Conservation (phyloP, 37 sponge, comb jelly and placozoan genomes). For the Trichoplax adhaerens region DNA sequence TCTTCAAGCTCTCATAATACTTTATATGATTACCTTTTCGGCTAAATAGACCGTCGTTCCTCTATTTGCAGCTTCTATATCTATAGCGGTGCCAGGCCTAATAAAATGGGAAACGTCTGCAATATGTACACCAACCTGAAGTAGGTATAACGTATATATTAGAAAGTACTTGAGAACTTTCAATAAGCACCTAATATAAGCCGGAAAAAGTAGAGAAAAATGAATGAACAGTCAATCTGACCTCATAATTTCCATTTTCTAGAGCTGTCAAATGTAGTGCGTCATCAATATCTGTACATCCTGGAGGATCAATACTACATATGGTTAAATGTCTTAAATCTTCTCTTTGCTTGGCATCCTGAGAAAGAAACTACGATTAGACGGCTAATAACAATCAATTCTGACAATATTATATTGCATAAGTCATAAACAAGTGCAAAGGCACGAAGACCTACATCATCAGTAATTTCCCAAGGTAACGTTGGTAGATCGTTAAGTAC, state of each 20-base stretch:
- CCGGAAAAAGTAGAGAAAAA: background rate
- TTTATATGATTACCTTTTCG: slow-evolving; percentile 29
- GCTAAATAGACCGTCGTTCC: slow-evolving; percentile 92
- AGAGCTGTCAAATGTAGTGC: slow-evolving; percentile 73
- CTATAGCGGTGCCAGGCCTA: slow-evolving; percentile 70
- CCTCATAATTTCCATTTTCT: slow-evolving; percentile 59
- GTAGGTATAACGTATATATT: background rate
- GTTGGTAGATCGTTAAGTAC: slow-evolving; percentile 69
- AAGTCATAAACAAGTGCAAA: background rate
- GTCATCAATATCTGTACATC: slow-evolving; percentile 99
- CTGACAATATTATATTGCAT: background rate
- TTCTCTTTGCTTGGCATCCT: slow-evolving; percentile 25
- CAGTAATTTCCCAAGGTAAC: slow-evolving; percentile 74
- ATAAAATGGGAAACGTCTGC: slow-evolving; percentile 95
- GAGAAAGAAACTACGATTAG: background rate
- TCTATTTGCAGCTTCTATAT: slow-evolving; percentile 75
- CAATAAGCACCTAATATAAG: background rate
- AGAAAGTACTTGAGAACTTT: background rate
- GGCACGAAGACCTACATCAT: slow-evolving; percentile 20
- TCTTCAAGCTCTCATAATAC: background rate
- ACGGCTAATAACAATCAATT: background rate
- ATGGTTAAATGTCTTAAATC: slow-evolving; percentile 62
- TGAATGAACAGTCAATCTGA: background rate
- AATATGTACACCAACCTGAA: slow-evolving; percentile 89
- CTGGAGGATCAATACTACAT: slow-evolving; percentile 95